Base-by-base conservation (phyloP, 37 sponge, comb jelly and placozoan species). In the Cladorhizidae sp. region DNA sequence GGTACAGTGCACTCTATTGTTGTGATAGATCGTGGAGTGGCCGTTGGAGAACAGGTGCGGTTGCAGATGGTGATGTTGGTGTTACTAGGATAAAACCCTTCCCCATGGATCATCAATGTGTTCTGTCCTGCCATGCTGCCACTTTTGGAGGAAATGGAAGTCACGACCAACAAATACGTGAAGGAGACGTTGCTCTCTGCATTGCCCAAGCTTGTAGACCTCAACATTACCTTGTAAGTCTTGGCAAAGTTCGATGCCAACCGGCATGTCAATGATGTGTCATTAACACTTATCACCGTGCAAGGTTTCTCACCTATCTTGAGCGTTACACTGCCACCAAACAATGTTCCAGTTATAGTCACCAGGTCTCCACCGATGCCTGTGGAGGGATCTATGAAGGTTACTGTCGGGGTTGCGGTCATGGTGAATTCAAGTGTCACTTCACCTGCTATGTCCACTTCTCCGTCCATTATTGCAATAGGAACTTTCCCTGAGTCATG, bases 101-200 rank as follows among this genome's bases (percentile, higher is more conserved):
- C 43, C 3, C 93, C 93, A 73, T 22, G 57, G n/a, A 94, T 23
- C 26, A 58, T 73, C 18, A 87, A 57, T 6, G 67, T 45, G 68
- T 59, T 75, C 70, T 64, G 15, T 17, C 95, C 95, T 15, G 89
- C 82, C 18, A 91, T 50, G 59, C 89, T 86, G 9, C 92, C 88
- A 2, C 73, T n/a, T 20, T 38, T 69, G 18, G 83, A 78, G 15
- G 74, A 51, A 20, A 85, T 45, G 42, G 39, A 36, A 38, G 51
- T 40, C 23, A 88, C 41, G 22, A 43, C 55, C 0, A 91, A 80
- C 17, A 26, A 21, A 57, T 95, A 92, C 0, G 11, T 57, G 63
- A 88, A 88, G 20, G 38, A 0, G 0, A 84, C 52, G 29, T 28
- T 40, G 29, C 65, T 43, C 12, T 43, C 31, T 12, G 82, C 88